phyloP scores from a whole-genome alignment of 2,797 vertebrate genomes.

The Hozukius guyotensis region DNA sequence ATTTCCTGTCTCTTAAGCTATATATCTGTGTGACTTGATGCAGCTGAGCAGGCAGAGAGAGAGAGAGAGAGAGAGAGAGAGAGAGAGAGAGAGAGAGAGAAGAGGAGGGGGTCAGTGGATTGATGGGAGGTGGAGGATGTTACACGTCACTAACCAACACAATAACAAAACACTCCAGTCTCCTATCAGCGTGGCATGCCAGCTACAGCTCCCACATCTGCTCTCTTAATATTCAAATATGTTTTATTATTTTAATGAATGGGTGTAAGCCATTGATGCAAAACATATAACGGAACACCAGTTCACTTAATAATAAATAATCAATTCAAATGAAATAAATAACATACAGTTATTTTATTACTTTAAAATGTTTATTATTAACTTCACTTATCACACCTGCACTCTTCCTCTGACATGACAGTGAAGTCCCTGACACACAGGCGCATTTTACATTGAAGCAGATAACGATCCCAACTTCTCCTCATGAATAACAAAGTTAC shows the following conservation, averaged over 20 bases:
- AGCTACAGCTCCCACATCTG: constrained; percentile 15
- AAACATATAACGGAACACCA: not conserved
- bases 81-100: constrained; percentile 5
- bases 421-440: constrained; percentile 1
- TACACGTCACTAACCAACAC: constrained; percentile 76
- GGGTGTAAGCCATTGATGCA: not conserved
- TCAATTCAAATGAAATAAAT: not conserved
- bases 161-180: constrained; percentile 77
- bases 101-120: constrained; percentile 35
- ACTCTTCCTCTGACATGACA: constrained; percentile 5
- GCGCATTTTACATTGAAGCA: constrained; percentile 22
- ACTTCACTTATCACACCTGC: not conserved
- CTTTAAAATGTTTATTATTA: not conserved
- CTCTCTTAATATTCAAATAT: not conserved
- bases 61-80: constrained; percentile 12
- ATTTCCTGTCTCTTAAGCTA: constrained; percentile 58
- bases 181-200: constrained; percentile 46
- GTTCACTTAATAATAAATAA: not conserved
- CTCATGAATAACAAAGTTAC: constrained; percentile 60
- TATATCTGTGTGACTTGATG: constrained; percentile 45
- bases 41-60: constrained; percentile 32
- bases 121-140: constrained; percentile 58
- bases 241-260: not conserved
- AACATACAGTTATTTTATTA: not conserved
- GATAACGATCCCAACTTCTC: constrained; percentile 38